phyloP scores from a whole-genome alignment of 2,797 vertebrate genomes.

The Semaprochilodus insignis region DNA sequence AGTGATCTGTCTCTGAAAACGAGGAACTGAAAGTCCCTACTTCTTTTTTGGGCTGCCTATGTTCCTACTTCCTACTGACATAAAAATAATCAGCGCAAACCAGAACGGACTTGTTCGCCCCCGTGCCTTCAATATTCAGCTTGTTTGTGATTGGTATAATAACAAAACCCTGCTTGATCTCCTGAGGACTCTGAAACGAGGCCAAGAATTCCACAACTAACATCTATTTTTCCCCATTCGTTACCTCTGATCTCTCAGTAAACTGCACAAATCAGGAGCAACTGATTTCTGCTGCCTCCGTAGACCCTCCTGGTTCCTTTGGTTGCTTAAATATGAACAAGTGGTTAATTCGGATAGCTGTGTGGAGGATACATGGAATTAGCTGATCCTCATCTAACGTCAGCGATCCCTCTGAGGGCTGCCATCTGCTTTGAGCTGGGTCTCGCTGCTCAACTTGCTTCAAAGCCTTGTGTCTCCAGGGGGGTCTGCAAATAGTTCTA shows the following conservation, averaged over 20 bases:
- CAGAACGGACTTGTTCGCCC: conserved; percentile 8
- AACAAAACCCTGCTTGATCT: not conserved
- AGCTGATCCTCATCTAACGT: conserved; percentile 22
- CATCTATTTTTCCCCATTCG: not conserved
- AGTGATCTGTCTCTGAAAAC: conserved; percentile 37
- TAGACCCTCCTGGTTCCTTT: not conserved
- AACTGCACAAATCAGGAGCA: conserved; percentile 1
- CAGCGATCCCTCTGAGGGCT: conserved; percentile 1
- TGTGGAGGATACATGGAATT: conserved; percentile 19
- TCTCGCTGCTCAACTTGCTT: conserved; percentile 17
- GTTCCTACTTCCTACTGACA: not conserved
- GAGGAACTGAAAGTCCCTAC: conserved; percentile 31
- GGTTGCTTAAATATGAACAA: not conserved
- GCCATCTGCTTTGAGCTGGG: conserved; percentile 12
- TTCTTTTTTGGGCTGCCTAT: conserved; percentile 32
- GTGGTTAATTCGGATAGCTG: not conserved
- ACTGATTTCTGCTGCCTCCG: not conserved
- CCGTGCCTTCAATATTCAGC: not conserved
- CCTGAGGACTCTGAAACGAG: not conserved
- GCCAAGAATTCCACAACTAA: not conserved
- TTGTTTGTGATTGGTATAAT: not conserved
- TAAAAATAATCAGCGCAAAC: conserved; percentile 20
- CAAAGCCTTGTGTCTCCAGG: conserved; percentile 28
- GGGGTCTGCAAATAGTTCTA: conserved; percentile 4
- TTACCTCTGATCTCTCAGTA: not conserved